phyloP scores from a whole-genome alignment of 2,888 invertebrate species.

The Agonopterix arenella region DNA sequence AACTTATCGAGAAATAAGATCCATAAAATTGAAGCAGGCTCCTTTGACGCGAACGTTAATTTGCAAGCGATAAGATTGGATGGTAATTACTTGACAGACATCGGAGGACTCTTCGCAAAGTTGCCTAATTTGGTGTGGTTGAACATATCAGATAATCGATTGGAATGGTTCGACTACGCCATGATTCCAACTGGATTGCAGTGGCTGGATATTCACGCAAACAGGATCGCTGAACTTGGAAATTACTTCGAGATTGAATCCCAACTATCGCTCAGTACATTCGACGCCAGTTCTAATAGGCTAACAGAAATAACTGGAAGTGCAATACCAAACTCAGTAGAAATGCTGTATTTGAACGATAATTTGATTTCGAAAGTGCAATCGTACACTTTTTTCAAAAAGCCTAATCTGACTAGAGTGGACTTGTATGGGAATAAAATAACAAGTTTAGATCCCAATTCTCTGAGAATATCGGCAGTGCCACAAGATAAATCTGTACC shows the following conservation, averaged over 20 bases:
- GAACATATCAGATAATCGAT: conserved; percentile 90
- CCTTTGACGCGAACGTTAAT: conserved; percentile 86
- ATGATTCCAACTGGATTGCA: conserved; percentile 89
- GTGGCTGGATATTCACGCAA: conserved; percentile 91
- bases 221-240: conserved; percentile 88
- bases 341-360: conserved; percentile 86
- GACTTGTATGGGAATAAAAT: conserved; percentile 90
- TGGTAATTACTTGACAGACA: conserved; percentile 87
- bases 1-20: conserved; percentile 91
- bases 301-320: conserved; percentile 88
- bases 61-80: conserved; percentile 89
- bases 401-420: conserved; percentile 88
- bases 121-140: conserved; percentile 89
- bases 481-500: conserved; percentile 84
- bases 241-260: conserved; percentile 91
- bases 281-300: conserved; percentile 89
- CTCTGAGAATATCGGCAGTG: conserved; percentile 85
- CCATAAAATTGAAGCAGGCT: conserved; percentile 84
- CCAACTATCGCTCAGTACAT: conserved; percentile 84
- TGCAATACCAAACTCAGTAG: conserved; percentile 89
- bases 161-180: conserved; percentile 90
- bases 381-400: conserved; percentile 91
- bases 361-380: conserved; percentile 89
- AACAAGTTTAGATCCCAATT: conserved; percentile 84
- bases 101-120: conserved; percentile 87